Conservation (phyloP, 2,797 vertebrate species). For the Lutjanus campechanus region DNA sequence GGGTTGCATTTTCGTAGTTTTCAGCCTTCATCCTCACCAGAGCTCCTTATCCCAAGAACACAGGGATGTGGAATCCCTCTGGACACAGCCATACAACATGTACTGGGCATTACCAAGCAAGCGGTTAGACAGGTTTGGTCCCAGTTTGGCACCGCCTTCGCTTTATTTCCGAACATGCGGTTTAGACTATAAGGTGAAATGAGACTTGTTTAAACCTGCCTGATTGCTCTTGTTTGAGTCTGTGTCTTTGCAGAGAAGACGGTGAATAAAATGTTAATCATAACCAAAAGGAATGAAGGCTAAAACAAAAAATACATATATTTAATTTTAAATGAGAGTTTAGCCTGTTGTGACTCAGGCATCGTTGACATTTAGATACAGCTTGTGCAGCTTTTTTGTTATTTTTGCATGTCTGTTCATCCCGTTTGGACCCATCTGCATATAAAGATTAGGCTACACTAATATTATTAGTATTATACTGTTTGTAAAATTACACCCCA, state of each 20-base stretch:
- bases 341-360: background rate
- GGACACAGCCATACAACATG: background rate
- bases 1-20: background rate
- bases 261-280: background rate
- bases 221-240: background rate
- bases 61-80: background rate
- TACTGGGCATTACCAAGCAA: conserved; percentile 8
- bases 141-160: background rate
- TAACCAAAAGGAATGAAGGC: background rate
- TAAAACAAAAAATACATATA: background rate
- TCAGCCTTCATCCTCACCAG: background rate
- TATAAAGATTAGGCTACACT: too few relatives aligned
- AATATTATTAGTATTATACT: too few relatives aligned
- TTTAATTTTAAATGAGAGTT: conserved; percentile 3
- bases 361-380: too few relatives aligned
- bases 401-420: too few relatives aligned
- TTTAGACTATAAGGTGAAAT: conserved; percentile 6
- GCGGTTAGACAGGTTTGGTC: background rate
- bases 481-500: too few relatives aligned
- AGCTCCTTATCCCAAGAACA: background rate
- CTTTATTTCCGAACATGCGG: background rate
- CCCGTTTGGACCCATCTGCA: too few relatives aligned
- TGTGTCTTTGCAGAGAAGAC: background rate
- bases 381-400: too few relatives aligned
- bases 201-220: background rate